Percentiles rank a stretch among this genome's conserved stretches.
Evolutionary conservation across 2,888 invertebrate genomes (phyloP).

Genomic region (Temnothorax ravouxi): DNA sequence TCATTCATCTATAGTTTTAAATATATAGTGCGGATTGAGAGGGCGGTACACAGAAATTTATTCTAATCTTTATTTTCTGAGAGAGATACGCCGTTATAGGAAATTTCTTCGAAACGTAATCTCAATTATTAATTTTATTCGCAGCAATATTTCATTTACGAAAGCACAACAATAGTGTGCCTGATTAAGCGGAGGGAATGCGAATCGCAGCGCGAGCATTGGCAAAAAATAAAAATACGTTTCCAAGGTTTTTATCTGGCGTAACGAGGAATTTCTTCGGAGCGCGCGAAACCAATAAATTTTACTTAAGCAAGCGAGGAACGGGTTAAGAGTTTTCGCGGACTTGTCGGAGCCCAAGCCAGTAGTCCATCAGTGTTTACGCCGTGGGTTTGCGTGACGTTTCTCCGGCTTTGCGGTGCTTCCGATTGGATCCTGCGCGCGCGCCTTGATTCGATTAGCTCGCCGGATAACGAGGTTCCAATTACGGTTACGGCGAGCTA

Average conservation of each 20-base stretch:
- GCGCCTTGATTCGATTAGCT: constrained; percentile 55
- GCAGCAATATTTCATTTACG: constrained; percentile 5
- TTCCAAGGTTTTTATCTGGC: constrained; percentile 32
- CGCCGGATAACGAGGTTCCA: constrained; percentile 56
- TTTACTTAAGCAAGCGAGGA: constrained; percentile 29
- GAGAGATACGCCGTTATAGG: neutral
- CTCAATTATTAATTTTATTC: constrained; percentile 37
- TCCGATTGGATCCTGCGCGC: constrained; percentile 36
- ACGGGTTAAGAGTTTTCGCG: constrained; percentile 13
- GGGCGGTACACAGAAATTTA: neutral
- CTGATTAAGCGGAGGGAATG: neutral
- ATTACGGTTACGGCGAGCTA: constrained; percentile 43
- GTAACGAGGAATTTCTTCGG: constrained; percentile 37
- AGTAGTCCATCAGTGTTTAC: constrained; percentile 55
- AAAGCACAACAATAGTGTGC: neutral
- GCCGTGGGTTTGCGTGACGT: constrained; percentile 56
- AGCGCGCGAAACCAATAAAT: constrained; percentile 49
- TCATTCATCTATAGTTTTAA: neutral
- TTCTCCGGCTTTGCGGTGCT: constrained; percentile 24
- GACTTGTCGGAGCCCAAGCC: constrained; percentile 38
- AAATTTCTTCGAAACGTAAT: neutral
- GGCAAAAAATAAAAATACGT: constrained; percentile 19
- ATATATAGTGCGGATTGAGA: neutral
- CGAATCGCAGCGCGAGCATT: neutral
- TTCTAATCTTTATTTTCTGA: neutral